Evolutionary conservation across 1,140 invertebrate species (phyloP).

Genomic region (Centruroides vittatus): DNA sequence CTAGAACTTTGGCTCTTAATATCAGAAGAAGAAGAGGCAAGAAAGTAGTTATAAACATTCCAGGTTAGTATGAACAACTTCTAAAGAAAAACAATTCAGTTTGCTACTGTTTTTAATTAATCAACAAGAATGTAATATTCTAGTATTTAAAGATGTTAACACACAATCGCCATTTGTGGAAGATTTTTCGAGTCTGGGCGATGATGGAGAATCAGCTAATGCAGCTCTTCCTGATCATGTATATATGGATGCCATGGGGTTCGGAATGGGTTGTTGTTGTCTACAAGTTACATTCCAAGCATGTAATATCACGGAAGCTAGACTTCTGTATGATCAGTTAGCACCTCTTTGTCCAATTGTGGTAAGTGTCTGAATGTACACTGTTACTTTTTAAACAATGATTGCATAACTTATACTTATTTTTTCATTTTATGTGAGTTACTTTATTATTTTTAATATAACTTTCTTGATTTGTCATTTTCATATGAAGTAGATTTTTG

Average conservation of each 20-base stretch:
- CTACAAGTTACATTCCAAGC: conserved; percentile 93
- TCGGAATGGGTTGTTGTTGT: conserved; percentile 98
- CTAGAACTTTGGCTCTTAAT: conserved; percentile 79
- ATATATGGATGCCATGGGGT: conserved; percentile 98
- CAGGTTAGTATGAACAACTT: conserved; percentile 44
- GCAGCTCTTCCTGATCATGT: conserved; percentile 69
- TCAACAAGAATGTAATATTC: conserved; percentile 8
- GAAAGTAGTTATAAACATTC: conserved; percentile 93
- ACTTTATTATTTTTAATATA: too few relatives aligned
- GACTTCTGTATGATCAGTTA: conserved; percentile 92
- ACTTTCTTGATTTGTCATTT: too few relatives aligned
- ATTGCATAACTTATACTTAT: conserved; percentile 8
- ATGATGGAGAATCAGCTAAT: conserved; percentile 43
- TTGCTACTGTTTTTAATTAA: too few relatives aligned
- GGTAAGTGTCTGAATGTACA: conserved; percentile 41
- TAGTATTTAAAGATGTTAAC: conserved; percentile 81
- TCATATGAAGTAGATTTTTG: too few relatives aligned
- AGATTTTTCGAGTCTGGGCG: conserved; percentile 43
- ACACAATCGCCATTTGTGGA: conserved; percentile 56
- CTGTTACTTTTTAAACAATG: neutral
- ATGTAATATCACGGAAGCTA: conserved; percentile 90
- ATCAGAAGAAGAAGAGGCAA: conserved; percentile 77
- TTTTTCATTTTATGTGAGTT: too few relatives aligned
- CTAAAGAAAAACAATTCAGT: too few relatives aligned
- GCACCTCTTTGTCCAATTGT: conserved; percentile 94